These are phyloP conservation scores for Isichthys henryi DNA, from an alignment of 2,113 vertebrate species.

Conservation along the genomic window DNA sequence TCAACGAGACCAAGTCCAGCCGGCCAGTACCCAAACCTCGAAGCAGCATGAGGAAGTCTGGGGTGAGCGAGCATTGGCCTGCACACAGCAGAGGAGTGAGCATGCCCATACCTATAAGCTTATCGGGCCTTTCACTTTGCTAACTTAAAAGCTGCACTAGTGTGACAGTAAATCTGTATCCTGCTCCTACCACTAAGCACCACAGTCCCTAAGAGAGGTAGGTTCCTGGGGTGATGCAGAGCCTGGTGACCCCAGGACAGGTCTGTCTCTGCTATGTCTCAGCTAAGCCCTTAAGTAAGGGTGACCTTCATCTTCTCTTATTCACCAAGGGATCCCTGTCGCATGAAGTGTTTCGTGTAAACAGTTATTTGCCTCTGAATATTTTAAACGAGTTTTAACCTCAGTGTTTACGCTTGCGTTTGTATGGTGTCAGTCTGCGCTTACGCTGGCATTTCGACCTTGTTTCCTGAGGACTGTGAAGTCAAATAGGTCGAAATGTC, in stretches of 20 bases:
- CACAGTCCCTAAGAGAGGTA: neutral
- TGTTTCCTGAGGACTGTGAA: neutral
- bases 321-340: neutral
- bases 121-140: neutral
- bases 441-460: neutral
- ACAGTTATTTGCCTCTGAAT: neutral
- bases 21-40: constrained; percentile 89
- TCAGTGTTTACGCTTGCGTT: neutral
- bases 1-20: constrained; percentile 73
- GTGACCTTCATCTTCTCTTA: neutral
- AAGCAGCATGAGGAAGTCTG: constrained; percentile 71
- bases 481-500: neutral
- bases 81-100: neutral
- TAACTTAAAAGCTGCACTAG: neutral
- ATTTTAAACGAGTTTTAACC: neutral
- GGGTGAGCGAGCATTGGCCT: constrained; percentile 60
- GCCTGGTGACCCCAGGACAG: neutral
- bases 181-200: neutral
- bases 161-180: neutral
- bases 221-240: neutral
- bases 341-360: neutral
- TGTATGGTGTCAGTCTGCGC: neutral
- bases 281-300: neutral
- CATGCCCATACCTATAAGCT: neutral
- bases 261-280: neutral